These are phyloP conservation scores for Halichondria panicea DNA, from an alignment of 37 sponge, comb jelly and placozoan species.

Conservation along the genomic window DNA sequence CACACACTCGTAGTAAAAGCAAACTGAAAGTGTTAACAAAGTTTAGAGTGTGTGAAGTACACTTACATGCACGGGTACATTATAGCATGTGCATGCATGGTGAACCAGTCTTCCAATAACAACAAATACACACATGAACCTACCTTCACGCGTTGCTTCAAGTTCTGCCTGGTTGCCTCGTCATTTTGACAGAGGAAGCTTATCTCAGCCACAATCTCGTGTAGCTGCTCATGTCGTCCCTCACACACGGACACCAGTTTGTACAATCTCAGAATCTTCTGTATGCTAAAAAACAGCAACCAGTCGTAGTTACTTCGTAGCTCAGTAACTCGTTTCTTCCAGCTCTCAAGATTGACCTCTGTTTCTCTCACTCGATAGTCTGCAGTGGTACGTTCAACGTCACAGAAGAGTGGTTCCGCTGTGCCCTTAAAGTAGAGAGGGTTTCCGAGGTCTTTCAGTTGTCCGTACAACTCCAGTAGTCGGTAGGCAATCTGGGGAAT, in stretches of 20 bases:
- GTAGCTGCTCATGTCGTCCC: not conserved
- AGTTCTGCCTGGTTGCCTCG: not conserved
- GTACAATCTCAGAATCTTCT: not conserved
- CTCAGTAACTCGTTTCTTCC: not conserved
- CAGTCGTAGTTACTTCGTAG: not conserved
- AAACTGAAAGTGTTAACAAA: too few species aligned
- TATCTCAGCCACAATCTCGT: not conserved
- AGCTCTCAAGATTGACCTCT: not conserved
- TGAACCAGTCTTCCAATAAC: too few species aligned
- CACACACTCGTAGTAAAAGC: too few species aligned
- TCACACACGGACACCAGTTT: not conserved
- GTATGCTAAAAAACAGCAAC: not conserved
- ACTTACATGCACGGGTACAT: too few species aligned
- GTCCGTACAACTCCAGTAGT: conserved; percentile 26
- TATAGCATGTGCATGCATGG: too few species aligned
- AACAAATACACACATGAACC: too few species aligned
- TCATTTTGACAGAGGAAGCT: not conserved
- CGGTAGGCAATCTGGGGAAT: conserved; percentile 32
- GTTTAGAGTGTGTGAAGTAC: too few species aligned
- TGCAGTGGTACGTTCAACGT: not conserved
- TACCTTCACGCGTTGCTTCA: not conserved
- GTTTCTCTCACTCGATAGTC: not conserved
- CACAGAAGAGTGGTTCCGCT: too few species aligned
- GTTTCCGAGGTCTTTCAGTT: conserved; percentile 51
- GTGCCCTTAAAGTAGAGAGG: conserved; percentile 39